Percentiles rank a stretch among this genome's conserved stretches.
phyloP scores from a whole-genome alignment of 1,140 invertebrate genomes.

The Aricia agestis region DNA sequence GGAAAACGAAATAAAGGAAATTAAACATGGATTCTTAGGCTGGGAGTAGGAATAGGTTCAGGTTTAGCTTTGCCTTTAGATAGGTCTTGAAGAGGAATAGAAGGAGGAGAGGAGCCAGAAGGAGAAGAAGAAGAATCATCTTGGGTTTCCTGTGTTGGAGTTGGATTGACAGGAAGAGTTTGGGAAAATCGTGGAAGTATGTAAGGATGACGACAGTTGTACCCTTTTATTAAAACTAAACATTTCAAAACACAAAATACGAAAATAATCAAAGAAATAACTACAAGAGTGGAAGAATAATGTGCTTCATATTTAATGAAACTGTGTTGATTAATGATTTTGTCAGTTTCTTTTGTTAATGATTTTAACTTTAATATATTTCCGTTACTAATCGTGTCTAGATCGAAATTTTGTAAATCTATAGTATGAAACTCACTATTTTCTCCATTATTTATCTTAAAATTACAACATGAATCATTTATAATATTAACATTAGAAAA shows the following conservation, averaged over 20 bases:
- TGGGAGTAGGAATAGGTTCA: neutral
- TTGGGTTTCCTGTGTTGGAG: neutral
- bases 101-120: neutral
- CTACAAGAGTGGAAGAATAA: conserved; percentile 10
- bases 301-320: conserved; percentile 6
- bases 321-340: conserved; percentile 4
- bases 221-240: conserved; percentile 2
- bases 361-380: conserved; percentile 1
- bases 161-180: conserved; percentile 2
- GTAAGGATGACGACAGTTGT: neutral
- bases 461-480: conserved; percentile 17
- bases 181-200: neutral
- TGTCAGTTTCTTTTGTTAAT: neutral
- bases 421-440: neutral
- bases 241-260: conserved; percentile 3
- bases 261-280: conserved; percentile 6
- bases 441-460: neutral
- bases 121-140: too few relatives aligned
- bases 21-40: conserved; percentile 9
- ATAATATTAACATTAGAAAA: conserved; percentile 15
- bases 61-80: neutral
- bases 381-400: neutral
- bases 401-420: conserved; percentile 1
- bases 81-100: conserved; percentile 1
- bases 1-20: conserved; percentile 15